Evolutionary conservation across 2,113 vertebrate species (phyloP).

Genomic region (Mesoclemmys tuberculata): DNA sequence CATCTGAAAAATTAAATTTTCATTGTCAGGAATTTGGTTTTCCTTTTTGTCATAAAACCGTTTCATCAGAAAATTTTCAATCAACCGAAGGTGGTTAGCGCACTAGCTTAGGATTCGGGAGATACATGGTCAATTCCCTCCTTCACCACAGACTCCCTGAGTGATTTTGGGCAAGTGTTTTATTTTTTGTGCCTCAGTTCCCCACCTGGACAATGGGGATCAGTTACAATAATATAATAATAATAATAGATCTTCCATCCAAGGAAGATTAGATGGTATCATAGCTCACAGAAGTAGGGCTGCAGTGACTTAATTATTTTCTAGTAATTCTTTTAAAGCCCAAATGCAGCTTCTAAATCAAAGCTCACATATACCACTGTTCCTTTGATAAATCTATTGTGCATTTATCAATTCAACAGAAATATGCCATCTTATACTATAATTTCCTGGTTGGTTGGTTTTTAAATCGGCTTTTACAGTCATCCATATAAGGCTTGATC

Average conservation of each 20-base stretch:
- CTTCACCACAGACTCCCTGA: neutral
- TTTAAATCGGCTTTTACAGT: neutral
- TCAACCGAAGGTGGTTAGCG: neutral
- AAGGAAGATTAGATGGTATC: neutral
- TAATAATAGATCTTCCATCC: neutral
- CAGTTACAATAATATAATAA: neutral
- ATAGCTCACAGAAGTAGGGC: neutral
- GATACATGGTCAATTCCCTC: neutral
- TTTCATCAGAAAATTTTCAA: neutral
- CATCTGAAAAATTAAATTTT: neutral
- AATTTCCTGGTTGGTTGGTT: neutral
- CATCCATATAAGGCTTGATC: neutral
- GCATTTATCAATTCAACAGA: neutral
- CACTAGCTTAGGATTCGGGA: neutral
- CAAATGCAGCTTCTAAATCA: neutral
- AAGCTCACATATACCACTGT: neutral
- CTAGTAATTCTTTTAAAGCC: neutral
- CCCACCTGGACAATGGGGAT: neutral
- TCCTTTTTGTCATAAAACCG: neutral
- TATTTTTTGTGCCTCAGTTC: neutral
- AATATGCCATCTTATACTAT: accelerated
- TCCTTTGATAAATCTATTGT: neutral
- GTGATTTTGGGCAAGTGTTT: neutral
- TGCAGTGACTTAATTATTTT: neutral
- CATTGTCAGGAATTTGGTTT: neutral